Evolutionary conservation across 2,113 vertebrate genomes (phyloP), one percentile per base, ranked within the genome.

Genomic region (Erpornis zantholeuca): DNA sequence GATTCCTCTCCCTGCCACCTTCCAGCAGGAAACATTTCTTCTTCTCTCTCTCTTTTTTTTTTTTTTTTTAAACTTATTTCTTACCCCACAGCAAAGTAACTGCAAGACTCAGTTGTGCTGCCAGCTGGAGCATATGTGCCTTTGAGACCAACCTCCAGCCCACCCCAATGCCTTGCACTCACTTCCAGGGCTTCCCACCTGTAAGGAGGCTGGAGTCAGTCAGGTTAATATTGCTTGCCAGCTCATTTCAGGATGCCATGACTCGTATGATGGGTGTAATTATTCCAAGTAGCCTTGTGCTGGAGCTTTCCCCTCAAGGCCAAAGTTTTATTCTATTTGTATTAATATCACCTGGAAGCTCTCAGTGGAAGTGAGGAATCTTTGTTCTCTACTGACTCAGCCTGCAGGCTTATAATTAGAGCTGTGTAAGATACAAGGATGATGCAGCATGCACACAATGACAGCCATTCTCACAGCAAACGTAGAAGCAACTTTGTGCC

Each of bases 71-170:
- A 6, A 20, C 45, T 47, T 14, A 27, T 25, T 70, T 19, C 27
- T 75, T 47, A 31, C 22, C 66, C 57, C 49, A 12, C 25, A 49
- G n/a, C 44, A 78, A 33, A 35, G 24, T 50, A 56, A 40, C 31
- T 63, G 9, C 50, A 47, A 66, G 61, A 19, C 38, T 78, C 35
- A 13, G 35, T 21, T 11, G 27, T 24, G 66, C 47, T 85, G 59
- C 28, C 38, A 38, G 44, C 8, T 53, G 12, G 27, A 69, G 63
- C 60, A 25, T 4, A 14, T 2, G 0, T 1, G 0, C 29, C 25
- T 36, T 47, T 45, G 29, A 50, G 27, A 59, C 12, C 29, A 31
- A 9, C 12, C 20, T 35, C 10, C 42, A 50, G 33, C 24, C 18
- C 0, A 0, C 23, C 19, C 21, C 1, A 0, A 6, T 23, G 27